Conservation (phyloP, 2,888 invertebrate species). For the Podotricha telesiphe region DNA sequence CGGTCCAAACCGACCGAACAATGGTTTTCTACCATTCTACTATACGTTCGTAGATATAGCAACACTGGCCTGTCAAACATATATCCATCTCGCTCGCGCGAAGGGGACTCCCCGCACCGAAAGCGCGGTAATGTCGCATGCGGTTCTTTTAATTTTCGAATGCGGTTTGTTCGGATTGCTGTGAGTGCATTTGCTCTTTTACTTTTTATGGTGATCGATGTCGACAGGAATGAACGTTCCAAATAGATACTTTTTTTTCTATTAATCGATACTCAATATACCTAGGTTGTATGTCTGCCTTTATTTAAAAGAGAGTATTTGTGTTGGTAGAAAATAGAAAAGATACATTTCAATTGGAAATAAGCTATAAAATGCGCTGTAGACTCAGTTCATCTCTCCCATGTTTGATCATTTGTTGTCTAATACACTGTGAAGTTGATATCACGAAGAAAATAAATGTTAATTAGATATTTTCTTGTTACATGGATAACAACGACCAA, state of each 20-base stretch:
- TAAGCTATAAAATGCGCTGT: conserved; percentile 8
- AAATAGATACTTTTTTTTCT: conserved; percentile 43
- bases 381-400: not conserved
- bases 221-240: conserved; percentile 45
- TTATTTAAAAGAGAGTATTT: conserved; percentile 30
- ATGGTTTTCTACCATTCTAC: conserved; percentile 68
- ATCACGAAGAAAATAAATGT: not conserved
- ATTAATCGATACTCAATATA: conserved; percentile 37
- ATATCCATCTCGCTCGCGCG: conserved; percentile 60
- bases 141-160: conserved; percentile 80
- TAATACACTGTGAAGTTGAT: not conserved
- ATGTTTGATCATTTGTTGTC: conserved; percentile 10
- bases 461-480: not conserved
- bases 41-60: conserved; percentile 25
- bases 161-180: conserved; percentile 74
- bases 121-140: conserved; percentile 68
- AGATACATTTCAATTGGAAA: conserved; percentile 17
- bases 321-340: conserved; percentile 18
- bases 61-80: conserved; percentile 60
- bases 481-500: too few relatives aligned
- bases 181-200: conserved; percentile 52
- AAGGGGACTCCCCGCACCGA: conserved; percentile 54
- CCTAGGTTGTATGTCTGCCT: conserved; percentile 33
- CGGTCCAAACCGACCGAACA: conserved; percentile 80
- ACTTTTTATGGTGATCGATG: conserved; percentile 58